A percentile compares a stretch with the other conserved stretches of the same genome.
These are phyloP conservation scores for Hylaea fasciaria DNA, from an alignment of 2,888 invertebrate species.

Conservation along the genomic window DNA sequence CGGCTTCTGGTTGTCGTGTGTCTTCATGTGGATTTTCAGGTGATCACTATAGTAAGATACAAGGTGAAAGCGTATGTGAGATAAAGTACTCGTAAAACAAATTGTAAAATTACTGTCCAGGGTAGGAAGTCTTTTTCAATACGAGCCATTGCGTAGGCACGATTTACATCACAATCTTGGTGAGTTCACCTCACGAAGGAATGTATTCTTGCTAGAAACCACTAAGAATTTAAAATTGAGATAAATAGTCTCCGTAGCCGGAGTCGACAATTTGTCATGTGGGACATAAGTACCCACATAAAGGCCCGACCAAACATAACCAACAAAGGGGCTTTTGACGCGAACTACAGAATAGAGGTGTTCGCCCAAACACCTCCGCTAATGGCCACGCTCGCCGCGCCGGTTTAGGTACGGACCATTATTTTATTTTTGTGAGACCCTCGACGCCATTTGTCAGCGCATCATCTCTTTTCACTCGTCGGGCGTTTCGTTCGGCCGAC, in stretches of 20 bases:
- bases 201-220: conserved; percentile 27
- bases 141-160: too few relatives aligned
- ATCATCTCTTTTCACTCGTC: conserved; percentile 81
- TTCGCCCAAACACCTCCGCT: conserved; percentile 83
- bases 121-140: background rate
- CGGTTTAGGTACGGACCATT: conserved; percentile 82
- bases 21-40: conserved; percentile 97
- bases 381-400: conserved; percentile 77
- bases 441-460: conserved; percentile 82
- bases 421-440: conserved; percentile 83
- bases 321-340: conserved; percentile 82
- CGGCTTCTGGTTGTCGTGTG: conserved; percentile 96
- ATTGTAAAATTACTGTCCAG: too few relatives aligned
- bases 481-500: conserved; percentile 75
- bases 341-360: conserved; percentile 80
- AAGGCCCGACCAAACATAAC: conserved; percentile 80
- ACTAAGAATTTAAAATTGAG: conserved; percentile 57
- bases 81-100: too few relatives aligned
- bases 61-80: background rate
- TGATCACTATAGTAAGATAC: conserved; percentile 88
- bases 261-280: conserved; percentile 79
- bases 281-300: conserved; percentile 78
- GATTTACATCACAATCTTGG: conserved; percentile 23
- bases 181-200: conserved; percentile 21
- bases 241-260: conserved; percentile 69